Evolutionary conservation across 2,113 vertebrate genomes (phyloP).

Genomic region (Paratilapia polleni): DNA sequence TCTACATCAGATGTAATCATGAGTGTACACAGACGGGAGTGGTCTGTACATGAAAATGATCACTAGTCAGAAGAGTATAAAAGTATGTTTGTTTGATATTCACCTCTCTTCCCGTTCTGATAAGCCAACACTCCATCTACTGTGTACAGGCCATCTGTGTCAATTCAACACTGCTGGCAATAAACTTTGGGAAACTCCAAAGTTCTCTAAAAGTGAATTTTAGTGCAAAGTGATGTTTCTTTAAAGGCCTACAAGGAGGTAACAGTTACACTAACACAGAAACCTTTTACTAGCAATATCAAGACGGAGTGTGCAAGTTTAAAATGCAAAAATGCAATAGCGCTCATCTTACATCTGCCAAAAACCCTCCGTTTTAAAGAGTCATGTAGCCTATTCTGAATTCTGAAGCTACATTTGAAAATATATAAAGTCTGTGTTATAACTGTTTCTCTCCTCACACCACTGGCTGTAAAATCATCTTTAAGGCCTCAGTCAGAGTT

Average conservation of each 20-base stretch:
- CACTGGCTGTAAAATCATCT: background rate
- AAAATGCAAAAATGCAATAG: background rate
- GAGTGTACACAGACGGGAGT: background rate
- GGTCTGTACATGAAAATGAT: background rate
- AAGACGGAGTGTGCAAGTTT: background rate
- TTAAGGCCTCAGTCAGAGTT: background rate
- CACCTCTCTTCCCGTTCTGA: background rate
- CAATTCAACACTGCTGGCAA: background rate
- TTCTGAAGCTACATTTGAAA: background rate
- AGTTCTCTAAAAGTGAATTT: background rate
- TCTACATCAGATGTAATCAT: background rate
- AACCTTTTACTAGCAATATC: background rate
- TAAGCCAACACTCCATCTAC: background rate
- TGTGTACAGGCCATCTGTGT: background rate
- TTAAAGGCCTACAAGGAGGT: background rate
- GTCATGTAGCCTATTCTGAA: background rate
- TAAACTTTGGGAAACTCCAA: background rate
- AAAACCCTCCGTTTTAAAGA: background rate
- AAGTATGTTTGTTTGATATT: slow-evolving; percentile 25
- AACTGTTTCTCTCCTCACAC: background rate
- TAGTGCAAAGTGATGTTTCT: background rate
- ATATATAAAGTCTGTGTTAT: background rate
- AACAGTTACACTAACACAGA: background rate
- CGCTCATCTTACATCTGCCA: background rate
- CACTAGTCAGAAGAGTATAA: background rate